Evolutionary conservation across 2,113 vertebrate species (phyloP), one percentile per base, ranked within the genome.

Genomic region (Ceyx cyanopectus): DNA sequence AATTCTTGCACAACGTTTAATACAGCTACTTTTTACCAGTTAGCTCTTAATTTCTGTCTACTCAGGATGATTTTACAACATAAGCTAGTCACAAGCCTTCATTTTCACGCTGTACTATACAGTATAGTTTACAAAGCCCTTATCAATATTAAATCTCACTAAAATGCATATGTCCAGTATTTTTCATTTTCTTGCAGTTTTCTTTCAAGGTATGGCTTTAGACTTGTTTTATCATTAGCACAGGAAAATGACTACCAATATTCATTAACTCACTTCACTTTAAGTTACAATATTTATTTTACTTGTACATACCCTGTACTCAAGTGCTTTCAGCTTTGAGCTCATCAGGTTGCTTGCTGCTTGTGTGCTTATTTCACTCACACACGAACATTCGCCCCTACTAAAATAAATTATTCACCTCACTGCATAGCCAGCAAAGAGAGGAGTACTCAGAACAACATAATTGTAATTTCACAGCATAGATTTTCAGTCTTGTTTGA

Each of bases 401-500:
- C 12, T 26, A 78, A 51, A 19, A 78, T 73, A 94, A 90, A 67
- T 75, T 20, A 81, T 3, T 3, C 46, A 81, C 17, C 17, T 20
- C 10, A 14, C 16, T 60, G 60, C 62, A 51, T 5, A 81, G 34
- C 14, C 32, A 78, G 34, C n/a, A 88, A 88, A 74, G 37, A 72
- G 86, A 5, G 10, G 50, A 92, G 29, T 32, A 32, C 24, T 76
- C 50, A 85, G 48, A 85, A 46, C 41, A 91, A 54, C 9, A 58
- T 30, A 72, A 89, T 2, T 50, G n/a, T 54, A 37, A 89, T 76
- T 91, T 91, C 41, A 37, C 23, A 76, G 66, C 0, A 0, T 37
- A 56, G 76, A 81, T 84, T 93, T 94, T 92, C 94, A 87, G 56
- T 66, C 41, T 67, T 10, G 53, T 62, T 80, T 85, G 48, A 83